Evolutionary conservation across 2,797 vertebrate genomes (phyloP), one percentile per base, ranked within the genome.

Genomic region (Sebastolobus altivelis): DNA sequence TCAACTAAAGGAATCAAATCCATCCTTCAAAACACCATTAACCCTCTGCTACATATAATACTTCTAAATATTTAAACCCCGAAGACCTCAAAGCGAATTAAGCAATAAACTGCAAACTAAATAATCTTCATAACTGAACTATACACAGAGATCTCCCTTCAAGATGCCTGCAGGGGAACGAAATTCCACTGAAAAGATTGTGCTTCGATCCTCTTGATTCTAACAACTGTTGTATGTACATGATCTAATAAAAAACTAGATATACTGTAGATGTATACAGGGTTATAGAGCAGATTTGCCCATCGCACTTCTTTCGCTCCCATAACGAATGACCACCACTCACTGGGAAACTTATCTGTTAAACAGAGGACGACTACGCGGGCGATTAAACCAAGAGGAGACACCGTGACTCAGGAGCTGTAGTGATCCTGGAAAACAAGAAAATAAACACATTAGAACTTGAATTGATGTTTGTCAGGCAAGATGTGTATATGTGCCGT

Each of bases 361-460:
- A 56, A 56, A 46, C 37, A 70, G 27, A 75, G 22, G 69, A 43
- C 5, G 5, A 37, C 18, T 33, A 18, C 5, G 5, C 27, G 13
- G 56, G 35, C 0, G 22, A 20, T 29, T 40, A 43, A 52, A 52
- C 25, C 20, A 46, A 43, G 46, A 73, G 22, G n/a, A 61, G 58
- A 63, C 52, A 22, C 3, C n/a, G 2, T 9, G 55, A 43, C 82
- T 96, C 94, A 96, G 60, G 95, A 88, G 71, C 80, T 90, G 80
- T 96, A 96, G 86, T 95, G 96, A 83, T 96, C 96, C 96, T 96
- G 84, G 72, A 85, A 73, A 55, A 61, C 29, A 54, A 54, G 20
- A 54, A n/a, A 27, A 69, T 3, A 8, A 8, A 58, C 6, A 40
- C 0, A 40, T 67, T 27, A 72, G 18, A 71, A 63, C 0, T 1